Conservation (phyloP, 2,888 invertebrate genomes). For the Agrotis ipsilon region DNA sequence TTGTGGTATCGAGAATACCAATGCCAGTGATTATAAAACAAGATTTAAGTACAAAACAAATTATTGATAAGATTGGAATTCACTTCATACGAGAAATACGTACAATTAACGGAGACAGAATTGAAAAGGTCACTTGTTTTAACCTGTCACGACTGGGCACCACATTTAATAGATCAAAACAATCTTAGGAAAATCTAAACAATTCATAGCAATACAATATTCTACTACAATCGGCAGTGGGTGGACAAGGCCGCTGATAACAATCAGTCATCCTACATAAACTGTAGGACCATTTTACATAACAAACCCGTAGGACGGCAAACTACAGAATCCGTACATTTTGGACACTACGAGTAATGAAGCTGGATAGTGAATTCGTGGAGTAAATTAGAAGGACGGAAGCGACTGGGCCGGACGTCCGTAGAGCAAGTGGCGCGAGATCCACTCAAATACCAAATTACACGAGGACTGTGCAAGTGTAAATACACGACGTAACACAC, state of each 20-base stretch:
- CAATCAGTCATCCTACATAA: conserved; percentile 47
- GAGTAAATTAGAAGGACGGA: conserved; percentile 68
- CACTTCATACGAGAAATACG: not conserved
- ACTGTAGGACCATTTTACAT: conserved; percentile 19
- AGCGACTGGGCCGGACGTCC: conserved; percentile 65
- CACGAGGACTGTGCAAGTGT: conserved; percentile 44
- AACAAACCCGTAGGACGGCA: conserved; percentile 14
- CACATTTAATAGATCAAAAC: conserved; percentile 33
- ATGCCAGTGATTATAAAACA: conserved; percentile 7
- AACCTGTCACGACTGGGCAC: conserved; percentile 15
- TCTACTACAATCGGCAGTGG: conserved; percentile 38
- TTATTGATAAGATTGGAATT: conserved; percentile 1
- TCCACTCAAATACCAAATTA: conserved; percentile 67
- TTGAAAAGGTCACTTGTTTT: conserved; percentile 1
- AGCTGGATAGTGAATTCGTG: conserved; percentile 58
- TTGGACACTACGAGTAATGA: conserved; percentile 50
- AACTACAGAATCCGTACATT: conserved; percentile 37
- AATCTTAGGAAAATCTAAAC: conserved; percentile 28
- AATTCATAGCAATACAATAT: conserved; percentile 39
- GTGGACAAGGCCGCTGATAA: conserved; percentile 42
- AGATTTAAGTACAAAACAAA: conserved; percentile 8
- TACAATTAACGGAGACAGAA: conserved; percentile 16
- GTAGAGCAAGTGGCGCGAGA: conserved; percentile 62
- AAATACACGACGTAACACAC: conserved; percentile 36
- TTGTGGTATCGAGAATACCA: conserved; percentile 18